Conservation (phyloP, 1,140 invertebrate genomes). For the Ganaspis sp. region DNA sequence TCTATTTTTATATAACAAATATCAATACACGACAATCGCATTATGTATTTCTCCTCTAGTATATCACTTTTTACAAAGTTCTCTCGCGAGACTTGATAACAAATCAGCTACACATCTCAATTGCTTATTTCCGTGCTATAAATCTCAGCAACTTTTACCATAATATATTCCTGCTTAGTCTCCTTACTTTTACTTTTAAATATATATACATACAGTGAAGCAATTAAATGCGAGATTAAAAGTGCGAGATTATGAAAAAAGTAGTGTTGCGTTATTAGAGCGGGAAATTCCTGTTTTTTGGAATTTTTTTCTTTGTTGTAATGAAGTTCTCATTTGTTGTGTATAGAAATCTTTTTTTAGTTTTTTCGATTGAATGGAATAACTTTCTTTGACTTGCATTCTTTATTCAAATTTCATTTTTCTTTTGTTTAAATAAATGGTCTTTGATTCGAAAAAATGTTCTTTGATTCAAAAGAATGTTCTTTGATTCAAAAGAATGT, state of each 20-base stretch:
- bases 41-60: background rate
- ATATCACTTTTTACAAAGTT: constrained; percentile 1
- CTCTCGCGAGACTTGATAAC: constrained; percentile 12
- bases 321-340: no score
- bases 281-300: no score
- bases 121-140: constrained; percentile 27
- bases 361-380: no score
- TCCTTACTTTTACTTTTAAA: constrained; percentile 5
- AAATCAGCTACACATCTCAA: constrained; percentile 12
- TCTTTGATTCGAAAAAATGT: no score
- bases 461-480: no score
- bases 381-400: no score
- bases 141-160: background rate
- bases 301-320: no score
- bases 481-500: no score
- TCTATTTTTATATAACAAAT: background rate
- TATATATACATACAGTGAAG: background rate
- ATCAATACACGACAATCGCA: constrained; percentile 5
- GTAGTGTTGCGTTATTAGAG: no score
- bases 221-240: constrained; percentile 5
- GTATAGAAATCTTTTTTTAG: no score
- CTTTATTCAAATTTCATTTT: no score
- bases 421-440: no score
- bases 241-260: background rate
- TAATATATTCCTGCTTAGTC: background rate